Evolutionary conservation across 2,888 invertebrate genomes (phyloP), one percentile per base, ranked within the genome.

Genomic region (Carterocephalus palaemon): DNA sequence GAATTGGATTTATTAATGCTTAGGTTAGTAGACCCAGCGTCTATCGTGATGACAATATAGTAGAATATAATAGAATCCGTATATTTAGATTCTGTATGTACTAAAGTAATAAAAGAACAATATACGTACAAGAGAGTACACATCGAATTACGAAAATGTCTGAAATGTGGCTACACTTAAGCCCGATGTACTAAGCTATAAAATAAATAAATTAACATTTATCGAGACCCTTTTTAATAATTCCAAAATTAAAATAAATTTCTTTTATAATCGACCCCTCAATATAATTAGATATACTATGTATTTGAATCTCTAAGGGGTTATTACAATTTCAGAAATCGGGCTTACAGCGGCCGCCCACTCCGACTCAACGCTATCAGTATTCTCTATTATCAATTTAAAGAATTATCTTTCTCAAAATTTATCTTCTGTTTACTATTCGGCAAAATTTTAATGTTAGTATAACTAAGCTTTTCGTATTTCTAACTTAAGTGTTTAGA

Each of bases 401-500:
- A 12, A 19, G n/a, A 38, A 26, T 4, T 15, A 13, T 20, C 22
- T 23, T 17, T 10, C 31, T 13, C 28, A 13, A 34, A 34, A 34
- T 13, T 19, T 28, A 34, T 42, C 10, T 43, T 42, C 26, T 17
- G 33, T 29, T 29, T 4, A 29, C 9, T 16, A 9, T 37, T 43
- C 10, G 17, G 29, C 29, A 13, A 31, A 42, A 33, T 32, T 15
- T 39, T 49, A 31, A 50, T 45, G 48, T 47, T 32, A 50, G 22
- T 48, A 40, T 33, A 29, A 32, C 24, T 79, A 78, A 73, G 72
- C 68, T 76, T 74, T 64, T 67, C 56, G 67, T 75, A 74, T 69
- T 67, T 55, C 68, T 69, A 61, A 50, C 39, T 47, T 75, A 78
- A 71, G 67, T 67, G 64, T 69, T 71, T 81, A 82, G 80, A 75